Conservation (phyloP, 1,140 invertebrate genomes). For the Saxidomus purpurata region DNA sequence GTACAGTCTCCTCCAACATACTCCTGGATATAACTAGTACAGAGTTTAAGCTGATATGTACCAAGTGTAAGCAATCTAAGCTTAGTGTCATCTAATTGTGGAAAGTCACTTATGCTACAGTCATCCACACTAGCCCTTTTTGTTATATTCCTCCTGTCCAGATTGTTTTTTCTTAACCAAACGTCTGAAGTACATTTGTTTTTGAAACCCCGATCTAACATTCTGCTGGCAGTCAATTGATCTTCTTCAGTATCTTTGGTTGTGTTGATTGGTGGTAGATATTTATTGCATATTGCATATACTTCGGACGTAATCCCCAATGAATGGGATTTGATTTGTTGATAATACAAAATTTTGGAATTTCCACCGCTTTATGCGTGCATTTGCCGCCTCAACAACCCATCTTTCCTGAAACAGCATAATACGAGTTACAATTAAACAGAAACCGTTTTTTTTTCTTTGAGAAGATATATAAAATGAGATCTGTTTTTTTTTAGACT, state of each 20-base stretch:
- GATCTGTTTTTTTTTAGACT: no score
- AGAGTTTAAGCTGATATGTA: neutral
- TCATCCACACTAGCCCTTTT: neutral
- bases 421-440: no score
- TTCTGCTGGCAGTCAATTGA: neutral
- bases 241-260: neutral
- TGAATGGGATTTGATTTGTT: slow-evolving; percentile 59
- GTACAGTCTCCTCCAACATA: neutral
- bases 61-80: neutral
- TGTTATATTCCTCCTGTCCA: neutral
- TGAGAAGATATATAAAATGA: no score
- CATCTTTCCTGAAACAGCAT: slow-evolving; percentile 66
- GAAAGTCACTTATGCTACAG: neutral
- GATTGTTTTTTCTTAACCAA: neutral
- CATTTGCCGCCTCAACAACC: slow-evolving; percentile 68
- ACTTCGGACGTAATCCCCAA: slow-evolving; percentile 66
- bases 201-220: neutral
- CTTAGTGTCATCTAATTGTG: neutral
- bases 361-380: slow-evolving; percentile 62
- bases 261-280: slow-evolving; percentile 29
- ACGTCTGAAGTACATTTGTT: neutral
- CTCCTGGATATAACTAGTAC: neutral
- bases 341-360: slow-evolving; percentile 49
- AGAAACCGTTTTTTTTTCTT: no score
- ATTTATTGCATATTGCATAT: slow-evolving; percentile 61